A percentile compares a stretch with the other conserved stretches of the same genome.
phyloP scores from a whole-genome alignment of 2,888 invertebrate genomes.

The Drosophila fungiperda region DNA sequence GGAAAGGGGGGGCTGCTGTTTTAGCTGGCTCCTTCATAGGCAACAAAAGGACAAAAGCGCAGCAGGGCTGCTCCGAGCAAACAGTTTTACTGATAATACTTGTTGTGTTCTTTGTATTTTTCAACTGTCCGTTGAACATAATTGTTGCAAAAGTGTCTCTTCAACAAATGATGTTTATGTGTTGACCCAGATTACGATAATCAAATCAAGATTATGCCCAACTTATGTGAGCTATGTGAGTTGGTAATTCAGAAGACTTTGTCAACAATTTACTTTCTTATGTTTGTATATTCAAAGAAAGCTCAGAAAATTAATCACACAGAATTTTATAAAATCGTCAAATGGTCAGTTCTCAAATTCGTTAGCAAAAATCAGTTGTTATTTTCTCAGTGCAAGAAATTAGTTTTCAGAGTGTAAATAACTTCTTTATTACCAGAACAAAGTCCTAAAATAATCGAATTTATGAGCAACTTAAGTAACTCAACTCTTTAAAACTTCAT shows the following conservation, averaged over 20 bases:
- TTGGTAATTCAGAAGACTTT: background rate
- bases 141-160: conserved; percentile 15
- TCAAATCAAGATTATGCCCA: background rate
- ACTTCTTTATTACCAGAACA: background rate
- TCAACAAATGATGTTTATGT: conserved; percentile 39
- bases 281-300: too few relatives aligned
- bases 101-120: background rate
- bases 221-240: background rate
- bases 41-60: conserved; percentile 15
- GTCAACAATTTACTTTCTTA: background rate
- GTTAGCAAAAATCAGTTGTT: too few relatives aligned
- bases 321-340: background rate
- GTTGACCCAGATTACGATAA: conserved; percentile 14
- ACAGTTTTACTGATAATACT: conserved; percentile 5
- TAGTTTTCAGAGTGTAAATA: background rate
- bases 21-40: background rate
- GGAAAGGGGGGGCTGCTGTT: background rate
- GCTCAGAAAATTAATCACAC: background rate
- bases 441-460: background rate
- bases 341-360: too few relatives aligned
- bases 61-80: conserved; percentile 5
- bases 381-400: too few relatives aligned
- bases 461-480: background rate
- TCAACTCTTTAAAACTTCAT: background rate
- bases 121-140: conserved; percentile 49